A percentile compares a stretch with the other conserved stretches of the same genome.
Conservation (phyloP, 2,888 invertebrate genomes). For the Diplolepis rosae region DNA sequence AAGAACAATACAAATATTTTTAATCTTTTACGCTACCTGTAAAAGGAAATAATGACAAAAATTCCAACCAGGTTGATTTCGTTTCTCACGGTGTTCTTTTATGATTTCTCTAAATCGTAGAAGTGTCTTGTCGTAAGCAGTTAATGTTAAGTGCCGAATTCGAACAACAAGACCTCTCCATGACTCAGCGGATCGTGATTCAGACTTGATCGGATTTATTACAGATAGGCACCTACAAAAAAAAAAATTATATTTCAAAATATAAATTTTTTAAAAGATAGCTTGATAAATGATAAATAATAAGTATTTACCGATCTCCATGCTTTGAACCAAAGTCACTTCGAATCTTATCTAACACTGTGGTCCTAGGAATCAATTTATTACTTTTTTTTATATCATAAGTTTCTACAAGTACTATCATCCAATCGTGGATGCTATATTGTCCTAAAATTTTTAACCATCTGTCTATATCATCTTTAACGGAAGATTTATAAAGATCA, state of each 20-base stretch:
- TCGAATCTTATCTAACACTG: slow-evolving; percentile 95
- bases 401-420: slow-evolving; percentile 94
- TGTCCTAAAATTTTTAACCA: slow-evolving; percentile 89
- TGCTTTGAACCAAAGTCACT: slow-evolving; percentile 95
- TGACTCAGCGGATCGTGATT: slow-evolving; percentile 92
- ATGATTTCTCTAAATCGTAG: slow-evolving; percentile 92
- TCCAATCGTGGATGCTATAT: slow-evolving; percentile 90
- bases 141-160: slow-evolving; percentile 87
- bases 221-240: slow-evolving; percentile 89
- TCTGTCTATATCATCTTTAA: slow-evolving; percentile 91
- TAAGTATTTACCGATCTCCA: slow-evolving; percentile 78
- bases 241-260: slow-evolving; percentile 7
- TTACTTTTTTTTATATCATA: slow-evolving; percentile 93
- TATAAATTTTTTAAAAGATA: slow-evolving; percentile 24
- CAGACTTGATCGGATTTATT: slow-evolving; percentile 91
- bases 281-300: slow-evolving; percentile 23
- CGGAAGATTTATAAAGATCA: slow-evolving; percentile 89
- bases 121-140: slow-evolving; percentile 90
- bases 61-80: slow-evolving; percentile 94
- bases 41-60: slow-evolving; percentile 96
- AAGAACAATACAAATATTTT: slow-evolving; percentile 15
- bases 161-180: slow-evolving; percentile 90
- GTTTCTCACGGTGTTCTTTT: slow-evolving; percentile 89
- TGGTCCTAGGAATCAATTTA: slow-evolving; percentile 92
- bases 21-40: slow-evolving; percentile 77